Evolutionary conservation across 1,140 invertebrate species (phyloP).

Genomic region (Hylaeus anthracinus): DNA sequence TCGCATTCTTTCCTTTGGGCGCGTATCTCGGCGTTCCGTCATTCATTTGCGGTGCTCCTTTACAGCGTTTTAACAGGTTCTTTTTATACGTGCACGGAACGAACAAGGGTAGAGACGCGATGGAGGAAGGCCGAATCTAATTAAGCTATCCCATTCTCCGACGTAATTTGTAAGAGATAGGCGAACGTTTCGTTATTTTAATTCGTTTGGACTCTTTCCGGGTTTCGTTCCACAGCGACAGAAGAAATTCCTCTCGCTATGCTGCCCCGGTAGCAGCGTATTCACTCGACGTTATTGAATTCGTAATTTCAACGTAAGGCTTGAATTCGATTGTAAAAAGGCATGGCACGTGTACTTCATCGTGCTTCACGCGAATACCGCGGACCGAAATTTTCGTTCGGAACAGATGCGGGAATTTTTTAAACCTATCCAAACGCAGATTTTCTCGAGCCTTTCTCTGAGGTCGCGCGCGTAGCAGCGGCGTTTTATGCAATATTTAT

Average conservation of each 20-base stretch:
- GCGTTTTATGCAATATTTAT: not conserved
- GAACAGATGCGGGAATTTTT: not conserved
- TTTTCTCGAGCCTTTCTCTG: not conserved
- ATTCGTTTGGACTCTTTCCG: not conserved
- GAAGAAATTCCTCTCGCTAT: not conserved
- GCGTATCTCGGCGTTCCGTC: not conserved
- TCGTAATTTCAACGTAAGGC: not conserved
- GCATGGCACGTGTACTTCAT: no score
- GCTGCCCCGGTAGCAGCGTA: no score
- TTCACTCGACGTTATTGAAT: not conserved
- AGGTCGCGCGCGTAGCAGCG: not conserved
- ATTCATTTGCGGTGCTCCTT: slow-evolving; percentile 24
- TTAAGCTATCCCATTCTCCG: slow-evolving; percentile 35
- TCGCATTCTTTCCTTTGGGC: not conserved
- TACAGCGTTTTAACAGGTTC: slow-evolving; percentile 28
- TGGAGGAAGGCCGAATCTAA: slow-evolving; percentile 36
- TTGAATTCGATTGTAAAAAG: not conserved
- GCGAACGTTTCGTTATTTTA: slow-evolving; percentile 33
- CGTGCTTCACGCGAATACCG: not conserved
- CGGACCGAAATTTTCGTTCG: not conserved
- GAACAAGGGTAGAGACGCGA: not conserved
- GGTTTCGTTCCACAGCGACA: not conserved
- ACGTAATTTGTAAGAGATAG: slow-evolving; percentile 34
- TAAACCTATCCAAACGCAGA: not conserved
- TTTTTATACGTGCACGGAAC: not conserved